Evolutionary conservation across 2,888 invertebrate species (phyloP).

Genomic region (Apodemia mormo): DNA sequence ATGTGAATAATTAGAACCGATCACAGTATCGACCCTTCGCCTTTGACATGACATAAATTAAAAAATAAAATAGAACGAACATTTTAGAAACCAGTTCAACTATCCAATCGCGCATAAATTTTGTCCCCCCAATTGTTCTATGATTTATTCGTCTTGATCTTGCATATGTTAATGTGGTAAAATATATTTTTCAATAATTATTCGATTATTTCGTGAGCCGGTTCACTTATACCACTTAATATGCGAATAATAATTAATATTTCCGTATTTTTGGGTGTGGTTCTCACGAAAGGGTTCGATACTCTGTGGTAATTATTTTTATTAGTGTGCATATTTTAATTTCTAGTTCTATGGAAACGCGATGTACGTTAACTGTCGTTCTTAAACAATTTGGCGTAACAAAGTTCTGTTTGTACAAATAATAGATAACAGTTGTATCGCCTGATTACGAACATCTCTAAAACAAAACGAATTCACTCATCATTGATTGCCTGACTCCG

Average conservation of each 20-base stretch:
- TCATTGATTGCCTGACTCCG: no score
- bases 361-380: neutral
- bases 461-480: neutral
- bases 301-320: constrained; percentile 41
- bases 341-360: neutral
- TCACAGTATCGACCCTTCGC: constrained; percentile 51
- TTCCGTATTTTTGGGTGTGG: constrained; percentile 59
- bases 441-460: neutral
- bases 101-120: constrained; percentile 47
- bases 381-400: neutral
- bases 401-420: neutral
- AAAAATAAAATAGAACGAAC: constrained; percentile 52
- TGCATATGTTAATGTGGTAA: constrained; percentile 66
- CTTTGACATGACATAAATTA: constrained; percentile 68
- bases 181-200: constrained; percentile 51
- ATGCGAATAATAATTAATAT: constrained; percentile 78
- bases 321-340: constrained; percentile 24
- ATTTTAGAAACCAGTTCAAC: constrained; percentile 60
- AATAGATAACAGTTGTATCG: neutral
- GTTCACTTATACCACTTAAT: constrained; percentile 59
- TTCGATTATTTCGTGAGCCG: constrained; percentile 46
- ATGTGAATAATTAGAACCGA: constrained; percentile 70
- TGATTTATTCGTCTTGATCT: constrained; percentile 70
- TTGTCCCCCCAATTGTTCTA: constrained; percentile 72
- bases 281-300: constrained; percentile 74